Evolutionary conservation across 2,113 vertebrate genomes (phyloP), one percentile per base, ranked within the genome.

Genomic region (Stomatorhinus ivindoensis): DNA sequence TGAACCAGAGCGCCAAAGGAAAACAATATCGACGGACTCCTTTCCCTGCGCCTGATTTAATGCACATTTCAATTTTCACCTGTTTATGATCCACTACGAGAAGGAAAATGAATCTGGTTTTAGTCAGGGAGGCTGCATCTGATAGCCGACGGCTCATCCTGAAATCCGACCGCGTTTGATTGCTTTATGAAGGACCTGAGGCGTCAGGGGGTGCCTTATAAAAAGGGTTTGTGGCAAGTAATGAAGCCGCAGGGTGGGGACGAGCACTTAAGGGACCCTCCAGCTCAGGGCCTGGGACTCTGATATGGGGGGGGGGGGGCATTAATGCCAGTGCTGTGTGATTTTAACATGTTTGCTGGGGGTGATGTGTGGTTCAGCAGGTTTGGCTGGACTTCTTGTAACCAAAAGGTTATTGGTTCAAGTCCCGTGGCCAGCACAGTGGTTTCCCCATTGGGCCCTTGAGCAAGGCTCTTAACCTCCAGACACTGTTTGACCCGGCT

Each of bases 111-210:
- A 90, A 89, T 85, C 88, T 47, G 51, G 89, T 84, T 76, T 89
- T 53, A 88, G 65, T 51, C 90, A 69, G 90, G 83, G 89, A 90
- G 89, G 87, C 65, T 51, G 85, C 89, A 44, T 89, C 90, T 90
- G 91, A 92, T 92, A 92, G 91, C 21, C 73, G 24, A 31, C 89
- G 44, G 44, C 85, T 55, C 88, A 83, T 55, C 87, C 87, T 88
- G 58, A 88, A 89, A 88, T 87, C 87, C 65, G 61, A 91, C 89
- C 88, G 50, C 90, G 50, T 90, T 88, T 91, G 89, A 88, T 84
- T 87, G 58, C 87, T 88, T 89, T 87, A 90, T 92, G 2, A 73
- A 73, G 31, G 27, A 73, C 65, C 27, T 0, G 11, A 73, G 65
- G 65, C 65, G 4, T 39, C 3, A 39, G 13, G 11, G 35, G 31